Conservation (phyloP, 2,888 invertebrate genomes). For the Cabera pusaria region DNA sequence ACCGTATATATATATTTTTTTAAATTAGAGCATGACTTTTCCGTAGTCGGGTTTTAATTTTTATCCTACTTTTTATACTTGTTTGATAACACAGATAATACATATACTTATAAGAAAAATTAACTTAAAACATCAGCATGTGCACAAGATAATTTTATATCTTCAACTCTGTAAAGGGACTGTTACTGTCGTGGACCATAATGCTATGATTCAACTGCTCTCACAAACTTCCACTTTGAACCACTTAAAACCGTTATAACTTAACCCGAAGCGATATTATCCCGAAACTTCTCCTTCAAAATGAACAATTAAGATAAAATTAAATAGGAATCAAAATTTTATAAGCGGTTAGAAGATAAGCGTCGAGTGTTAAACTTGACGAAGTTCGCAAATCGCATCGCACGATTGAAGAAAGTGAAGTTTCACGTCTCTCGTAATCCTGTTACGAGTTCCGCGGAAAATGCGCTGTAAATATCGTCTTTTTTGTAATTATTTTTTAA, state of each 20-base stretch:
- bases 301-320: constrained; percentile 78
- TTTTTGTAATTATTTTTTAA: constrained; percentile 14
- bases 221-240: constrained; percentile 26
- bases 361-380: constrained; percentile 73
- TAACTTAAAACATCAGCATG: too few relatives aligned
- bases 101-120: too few relatives aligned
- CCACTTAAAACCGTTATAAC: constrained; percentile 38
- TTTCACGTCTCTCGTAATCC: constrained; percentile 32
- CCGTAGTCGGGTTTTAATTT: too few relatives aligned
- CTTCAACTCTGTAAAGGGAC: too few relatives aligned
- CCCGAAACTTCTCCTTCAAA: constrained; percentile 69
- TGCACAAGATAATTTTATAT: too few relatives aligned
- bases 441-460: constrained; percentile 23
- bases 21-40: too few relatives aligned
- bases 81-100: too few relatives aligned
- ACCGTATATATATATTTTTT: too few relatives aligned
- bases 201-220: constrained; percentile 22
- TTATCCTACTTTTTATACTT: too few relatives aligned
- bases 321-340: constrained; percentile 78
- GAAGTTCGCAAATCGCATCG: constrained; percentile 56
- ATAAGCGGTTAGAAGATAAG: constrained; percentile 76
- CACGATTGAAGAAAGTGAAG: constrained; percentile 35
- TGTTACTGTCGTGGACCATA: constrained; percentile 17
- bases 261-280: constrained; percentile 59
- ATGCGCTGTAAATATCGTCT: constrained; percentile 15